Conservation (phyloP, 2,113 vertebrate genomes). For the Sebastes schlegelii region DNA sequence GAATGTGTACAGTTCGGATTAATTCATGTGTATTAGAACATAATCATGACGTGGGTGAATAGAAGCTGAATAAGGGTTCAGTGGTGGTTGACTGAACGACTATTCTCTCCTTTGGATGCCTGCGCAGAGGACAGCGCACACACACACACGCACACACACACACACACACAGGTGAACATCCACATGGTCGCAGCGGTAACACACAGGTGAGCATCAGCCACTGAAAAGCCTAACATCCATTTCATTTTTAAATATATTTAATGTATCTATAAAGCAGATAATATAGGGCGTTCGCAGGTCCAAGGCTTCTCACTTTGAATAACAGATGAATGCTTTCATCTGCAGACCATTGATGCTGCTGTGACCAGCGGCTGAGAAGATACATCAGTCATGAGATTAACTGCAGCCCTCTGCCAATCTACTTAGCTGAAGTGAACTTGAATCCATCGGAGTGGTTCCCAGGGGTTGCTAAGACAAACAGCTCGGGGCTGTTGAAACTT, state of each 20-base stretch:
- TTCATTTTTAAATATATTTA: conserved; percentile 42
- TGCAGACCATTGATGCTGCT: conserved; percentile 11
- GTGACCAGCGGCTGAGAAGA: conserved; percentile 50
- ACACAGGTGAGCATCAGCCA: conserved; percentile 29
- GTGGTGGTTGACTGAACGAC: conserved; percentile 20
- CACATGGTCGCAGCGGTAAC: conserved; percentile 12
- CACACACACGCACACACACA: conserved; percentile 12
- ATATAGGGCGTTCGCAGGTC: background rate
- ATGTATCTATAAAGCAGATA: conserved; percentile 15
- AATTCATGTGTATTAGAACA: conserved; percentile 42
- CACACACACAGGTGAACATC: conserved; percentile 14
- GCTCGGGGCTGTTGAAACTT: conserved; percentile 56
- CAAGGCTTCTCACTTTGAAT: conserved; percentile 24
- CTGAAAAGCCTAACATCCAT: conserved; percentile 22
- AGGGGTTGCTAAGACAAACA: conserved; percentile 62
- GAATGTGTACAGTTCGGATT: conserved; percentile 46
- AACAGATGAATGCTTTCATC: conserved; percentile 35
- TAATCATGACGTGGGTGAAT: conserved; percentile 33
- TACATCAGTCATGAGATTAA: conserved; percentile 63
- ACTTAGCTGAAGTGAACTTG: conserved; percentile 64
- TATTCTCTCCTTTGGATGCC: background rate
- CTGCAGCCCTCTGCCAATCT: conserved; percentile 55
- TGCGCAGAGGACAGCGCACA: background rate
- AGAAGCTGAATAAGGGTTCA: conserved; percentile 30
- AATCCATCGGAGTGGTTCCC: conserved; percentile 53